phyloP scores from a whole-genome alignment of 2,888 invertebrate genomes.

The Cataglyphis livida region DNA sequence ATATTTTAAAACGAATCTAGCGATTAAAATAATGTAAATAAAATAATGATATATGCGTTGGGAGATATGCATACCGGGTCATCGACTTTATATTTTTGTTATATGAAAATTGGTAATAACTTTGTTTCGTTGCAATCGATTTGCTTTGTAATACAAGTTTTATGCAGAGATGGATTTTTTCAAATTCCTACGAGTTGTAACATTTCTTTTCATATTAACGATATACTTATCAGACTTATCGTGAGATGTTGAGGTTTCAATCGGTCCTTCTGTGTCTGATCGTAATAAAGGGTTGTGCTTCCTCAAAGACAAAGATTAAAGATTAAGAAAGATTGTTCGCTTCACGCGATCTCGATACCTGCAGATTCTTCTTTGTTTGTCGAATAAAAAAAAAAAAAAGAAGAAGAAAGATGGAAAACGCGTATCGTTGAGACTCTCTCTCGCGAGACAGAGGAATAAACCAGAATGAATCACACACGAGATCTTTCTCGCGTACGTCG shows the following conservation, averaged over 20 bases:
- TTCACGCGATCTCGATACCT: not conserved
- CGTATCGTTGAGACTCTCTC: not conserved
- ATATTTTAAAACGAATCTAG: not conserved
- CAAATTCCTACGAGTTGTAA: not conserved
- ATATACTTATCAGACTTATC: not conserved
- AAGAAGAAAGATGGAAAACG: not conserved
- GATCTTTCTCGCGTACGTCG: slow-evolving; percentile 9
- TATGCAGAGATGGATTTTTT: not conserved
- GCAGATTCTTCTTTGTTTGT: not conserved
- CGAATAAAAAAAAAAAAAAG: not conserved
- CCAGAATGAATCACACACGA: slow-evolving; percentile 63
- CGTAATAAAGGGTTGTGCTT: not conserved
- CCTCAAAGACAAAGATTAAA: not conserved
- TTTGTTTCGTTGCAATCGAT: not conserved
- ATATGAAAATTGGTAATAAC: not conserved
- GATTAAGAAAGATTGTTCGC: not conserved
- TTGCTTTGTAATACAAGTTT: not conserved
- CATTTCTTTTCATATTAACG: not conserved
- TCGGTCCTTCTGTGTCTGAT: not conserved
- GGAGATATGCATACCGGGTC: not conserved
- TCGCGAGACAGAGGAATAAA: slow-evolving; percentile 63
- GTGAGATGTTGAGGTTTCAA: not conserved
- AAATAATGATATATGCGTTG: not conserved
- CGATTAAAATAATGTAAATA: not conserved
- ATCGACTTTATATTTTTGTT: not conserved